Evolutionary conservation across 2,797 vertebrate genomes (phyloP).

Genomic region (Bradypodion ventrale): DNA sequence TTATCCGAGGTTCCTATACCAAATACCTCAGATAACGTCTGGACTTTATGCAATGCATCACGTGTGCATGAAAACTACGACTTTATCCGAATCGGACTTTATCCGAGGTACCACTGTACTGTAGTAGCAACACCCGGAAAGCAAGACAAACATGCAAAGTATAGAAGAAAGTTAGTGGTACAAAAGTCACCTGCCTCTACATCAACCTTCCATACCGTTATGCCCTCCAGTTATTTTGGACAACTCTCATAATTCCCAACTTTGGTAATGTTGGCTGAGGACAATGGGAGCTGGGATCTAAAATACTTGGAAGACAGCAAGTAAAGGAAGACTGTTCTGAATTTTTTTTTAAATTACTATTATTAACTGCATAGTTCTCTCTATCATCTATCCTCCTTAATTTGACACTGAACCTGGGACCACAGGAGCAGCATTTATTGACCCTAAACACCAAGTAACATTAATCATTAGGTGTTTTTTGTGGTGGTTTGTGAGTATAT

Average conservation of each 20-base stretch:
- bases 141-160: too few relatives aligned
- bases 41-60: too few relatives aligned
- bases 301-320: not conserved
- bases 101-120: too few relatives aligned
- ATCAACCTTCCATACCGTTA: not conserved
- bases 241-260: not conserved
- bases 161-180: too few relatives aligned
- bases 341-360: slow-evolving; percentile 63
- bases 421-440: slow-evolving; percentile 75
- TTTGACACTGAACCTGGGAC: slow-evolving; percentile 81
- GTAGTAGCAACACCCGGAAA: too few relatives aligned
- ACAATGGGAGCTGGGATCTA: not conserved
- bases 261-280: not conserved
- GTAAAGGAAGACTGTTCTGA: not conserved
- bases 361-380: slow-evolving; percentile 71
- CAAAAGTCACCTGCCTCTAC: not conserved
- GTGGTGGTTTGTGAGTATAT: not conserved
- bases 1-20: too few relatives aligned
- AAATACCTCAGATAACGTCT: too few relatives aligned
- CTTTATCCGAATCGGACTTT: too few relatives aligned
- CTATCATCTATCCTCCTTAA: slow-evolving; percentile 88
- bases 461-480: slow-evolving; percentile 86
- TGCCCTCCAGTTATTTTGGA: not conserved
- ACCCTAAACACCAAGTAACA: slow-evolving; percentile 94
- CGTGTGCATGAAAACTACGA: too few relatives aligned